Conservation (phyloP, 2,113 vertebrate genomes). For the Oostethus manadensis region DNA sequence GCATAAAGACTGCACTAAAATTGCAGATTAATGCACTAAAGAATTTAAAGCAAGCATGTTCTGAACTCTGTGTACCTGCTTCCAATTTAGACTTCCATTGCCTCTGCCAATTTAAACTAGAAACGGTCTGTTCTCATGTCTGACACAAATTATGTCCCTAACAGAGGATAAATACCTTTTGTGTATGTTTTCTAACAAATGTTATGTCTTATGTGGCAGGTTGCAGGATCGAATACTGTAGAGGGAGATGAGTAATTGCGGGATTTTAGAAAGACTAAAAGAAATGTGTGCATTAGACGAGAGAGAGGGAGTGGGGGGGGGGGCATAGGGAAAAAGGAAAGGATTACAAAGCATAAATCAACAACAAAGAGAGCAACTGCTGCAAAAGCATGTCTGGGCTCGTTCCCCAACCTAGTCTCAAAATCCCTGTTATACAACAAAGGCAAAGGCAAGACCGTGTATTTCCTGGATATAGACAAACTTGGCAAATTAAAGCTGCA, state of each 20-base stretch:
- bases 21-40: constrained; percentile 14
- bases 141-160: constrained; percentile 46
- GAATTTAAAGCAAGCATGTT: constrained; percentile 3
- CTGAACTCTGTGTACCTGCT: constrained; percentile 11
- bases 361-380: constrained; percentile 57
- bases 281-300: constrained; percentile 24
- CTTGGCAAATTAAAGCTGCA: constrained; percentile 62
- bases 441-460: constrained; percentile 49
- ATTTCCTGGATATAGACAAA: constrained; percentile 58
- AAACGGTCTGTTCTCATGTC: constrained; percentile 23
- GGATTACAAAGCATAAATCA: constrained; percentile 54
- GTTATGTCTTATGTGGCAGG: constrained; percentile 57
- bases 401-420: constrained; percentile 51
- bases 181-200: constrained; percentile 67
- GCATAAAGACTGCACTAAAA: constrained; percentile 10
- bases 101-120: constrained; percentile 42
- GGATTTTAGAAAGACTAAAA: constrained; percentile 16
- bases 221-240: constrained; percentile 47
- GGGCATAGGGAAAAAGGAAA: constrained; percentile 28
- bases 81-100: constrained; percentile 31
- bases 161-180: constrained; percentile 54
- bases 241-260: constrained; percentile 13
- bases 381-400: constrained; percentile 55
- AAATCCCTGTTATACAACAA: constrained; percentile 64
- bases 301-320: constrained; percentile 22